Base-by-base conservation (phyloP, 2,888 invertebrate genomes). In the Drepana falcataria region DNA sequence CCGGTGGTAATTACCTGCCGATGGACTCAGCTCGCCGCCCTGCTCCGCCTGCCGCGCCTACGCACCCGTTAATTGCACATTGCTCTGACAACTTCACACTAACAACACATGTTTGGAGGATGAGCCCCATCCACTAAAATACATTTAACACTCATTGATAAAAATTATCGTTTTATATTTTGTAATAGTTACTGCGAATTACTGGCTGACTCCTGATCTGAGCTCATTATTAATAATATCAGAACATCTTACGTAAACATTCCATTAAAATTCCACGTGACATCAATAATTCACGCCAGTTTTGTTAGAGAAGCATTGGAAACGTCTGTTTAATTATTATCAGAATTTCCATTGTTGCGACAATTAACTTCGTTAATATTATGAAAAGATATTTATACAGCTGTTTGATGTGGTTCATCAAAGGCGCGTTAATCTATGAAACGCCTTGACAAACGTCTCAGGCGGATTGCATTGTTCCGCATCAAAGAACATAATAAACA, bases 401-500 rank as follows among this genome's bases (percentile, higher is more conserved):
- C 68, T 74, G 77, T 89, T 89, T 88, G 88, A 88, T 79, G 80
- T 84, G 62, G 54, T 64, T 60, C 64, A 71, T 73, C 73, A 73
- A 72, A 70, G 64, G 59, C 66, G 71, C 81, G 80, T 79, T 82
- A 81, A 81, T 83, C 76, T 79, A 80, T 65, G 65, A 74, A 77
- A 73, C 65, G 71, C 75, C 79, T 81, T 77, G 79, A 82, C 79
- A 80, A 81, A 85, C 75, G 71, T 76, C 71, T 63, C 66, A 55
- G 63, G 61, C 66, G 55, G 63, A 61, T 67, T 63, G 72, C 70
- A 83, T 83, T 83, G 82, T 83, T 71, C 61, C 62, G 75, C 83
- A 87, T 90, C 89, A 90, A 90, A 85, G 70, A 68, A 74, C 70
- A 76, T 77, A 78, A 85, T 89, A 88, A 89, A 87, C 73, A 78